phyloP scores from a whole-genome alignment of 2,888 invertebrate genomes.

The Drosophila dives region DNA sequence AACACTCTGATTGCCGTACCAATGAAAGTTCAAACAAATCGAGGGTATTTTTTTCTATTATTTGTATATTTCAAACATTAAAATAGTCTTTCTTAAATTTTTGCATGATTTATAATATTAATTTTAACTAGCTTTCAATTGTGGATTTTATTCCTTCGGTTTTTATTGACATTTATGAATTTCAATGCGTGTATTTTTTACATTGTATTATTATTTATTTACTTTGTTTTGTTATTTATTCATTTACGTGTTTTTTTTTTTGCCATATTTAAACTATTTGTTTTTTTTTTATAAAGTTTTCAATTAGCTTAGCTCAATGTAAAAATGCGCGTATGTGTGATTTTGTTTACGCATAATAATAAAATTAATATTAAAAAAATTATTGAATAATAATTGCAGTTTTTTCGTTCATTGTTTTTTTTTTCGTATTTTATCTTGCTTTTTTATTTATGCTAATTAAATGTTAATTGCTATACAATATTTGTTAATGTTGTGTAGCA shows the following conservation, averaged over 20 bases:
- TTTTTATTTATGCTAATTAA: conserved; percentile 76
- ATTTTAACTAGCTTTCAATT: conserved; percentile 79
- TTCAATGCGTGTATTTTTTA: conserved; percentile 70
- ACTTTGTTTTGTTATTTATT: conserved; percentile 4
- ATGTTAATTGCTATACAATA: conserved; percentile 77
- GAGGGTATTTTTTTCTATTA: conserved; percentile 42
- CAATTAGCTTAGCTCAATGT: conserved; percentile 81
- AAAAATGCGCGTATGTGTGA: conserved; percentile 64
- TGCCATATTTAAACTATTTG: conserved; percentile 40
- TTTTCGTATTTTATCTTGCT: conserved; percentile 40
- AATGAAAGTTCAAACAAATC: conserved; percentile 64
- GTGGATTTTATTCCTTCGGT: conserved; percentile 54
- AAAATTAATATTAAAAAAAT: conserved; percentile 78
- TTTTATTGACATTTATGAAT: conserved; percentile 70
- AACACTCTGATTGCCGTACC: conserved; percentile 41
- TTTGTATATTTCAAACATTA: conserved; percentile 82
- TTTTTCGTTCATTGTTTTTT: conserved; percentile 54
- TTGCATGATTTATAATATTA: conserved; percentile 74
- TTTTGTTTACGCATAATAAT: conserved; percentile 63
- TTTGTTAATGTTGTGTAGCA: conserved; percentile 66
- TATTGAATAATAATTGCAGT: conserved; percentile 83
- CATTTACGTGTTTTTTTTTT: conserved; percentile 13
- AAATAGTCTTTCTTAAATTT: conserved; percentile 65
- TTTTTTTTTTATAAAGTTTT: conserved; percentile 57
- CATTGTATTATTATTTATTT: conserved; percentile 51